phyloP scores from a whole-genome alignment of 2,888 invertebrate genomes.

The Gymnocheta viridis region DNA sequence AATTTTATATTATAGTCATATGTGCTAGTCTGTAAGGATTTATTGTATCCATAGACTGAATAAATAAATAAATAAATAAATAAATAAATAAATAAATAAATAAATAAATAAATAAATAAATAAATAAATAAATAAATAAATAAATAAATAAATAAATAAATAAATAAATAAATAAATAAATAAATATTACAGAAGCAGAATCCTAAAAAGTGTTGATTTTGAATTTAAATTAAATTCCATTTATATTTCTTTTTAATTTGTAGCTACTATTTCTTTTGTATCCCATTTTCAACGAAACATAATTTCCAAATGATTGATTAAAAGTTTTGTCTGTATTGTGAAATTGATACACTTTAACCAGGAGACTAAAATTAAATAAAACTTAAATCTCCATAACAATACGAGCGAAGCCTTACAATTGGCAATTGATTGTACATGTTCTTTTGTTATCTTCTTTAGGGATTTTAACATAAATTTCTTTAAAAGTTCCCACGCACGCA shows the following conservation, averaged over 20 bases:
- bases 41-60: too few species aligned
- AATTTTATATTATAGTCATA: too few species aligned
- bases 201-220: too few species aligned
- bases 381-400: slow-evolving; percentile 56
- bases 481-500: slow-evolving; percentile 66
- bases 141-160: too few species aligned
- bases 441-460: slow-evolving; percentile 12
- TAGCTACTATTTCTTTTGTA: neutral
- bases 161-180: too few species aligned
- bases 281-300: neutral
- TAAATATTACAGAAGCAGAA: too few species aligned
- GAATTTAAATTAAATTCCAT: too few species aligned
- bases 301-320: slow-evolving; percentile 43
- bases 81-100: too few species aligned
- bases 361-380: slow-evolving; percentile 1
- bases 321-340: slow-evolving; percentile 15
- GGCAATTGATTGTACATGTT: slow-evolving; percentile 51
- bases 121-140: too few species aligned
- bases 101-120: too few species aligned
- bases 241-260: neutral
- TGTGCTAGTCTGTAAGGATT: too few species aligned
- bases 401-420: slow-evolving; percentile 60
- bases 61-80: too few species aligned
- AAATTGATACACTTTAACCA: slow-evolving; percentile 56
- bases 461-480: slow-evolving; percentile 44